Conservation (phyloP, 1,140 invertebrate genomes). For the Anadara kagoshimensis region DNA sequence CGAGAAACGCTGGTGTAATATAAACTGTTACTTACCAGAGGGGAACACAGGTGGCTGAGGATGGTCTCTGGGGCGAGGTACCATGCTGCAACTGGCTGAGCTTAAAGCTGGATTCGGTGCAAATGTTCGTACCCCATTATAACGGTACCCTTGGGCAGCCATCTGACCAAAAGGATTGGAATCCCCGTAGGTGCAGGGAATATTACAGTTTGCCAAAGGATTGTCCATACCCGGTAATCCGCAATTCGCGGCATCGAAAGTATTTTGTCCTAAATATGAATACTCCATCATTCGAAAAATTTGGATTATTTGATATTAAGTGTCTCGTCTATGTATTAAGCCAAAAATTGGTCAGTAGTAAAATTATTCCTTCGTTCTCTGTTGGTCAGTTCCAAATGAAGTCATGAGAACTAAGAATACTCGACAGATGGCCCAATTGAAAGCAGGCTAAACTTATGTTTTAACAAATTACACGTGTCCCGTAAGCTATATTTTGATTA, state of each 20-base stretch:
- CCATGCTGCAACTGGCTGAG: constrained; percentile 66
- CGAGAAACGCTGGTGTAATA: constrained; percentile 57
- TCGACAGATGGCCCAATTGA: constrained; percentile 4
- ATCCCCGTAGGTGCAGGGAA: constrained; percentile 88
- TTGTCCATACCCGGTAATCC: constrained; percentile 79
- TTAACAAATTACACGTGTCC: constrained; percentile 45
- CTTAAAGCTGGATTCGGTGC: constrained; percentile 57
- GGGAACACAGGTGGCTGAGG: constrained; percentile 67
- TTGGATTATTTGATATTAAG: constrained; percentile 8
- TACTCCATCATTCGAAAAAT: constrained; percentile 47
- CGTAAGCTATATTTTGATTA: constrained; percentile 45
- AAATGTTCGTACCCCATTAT: constrained; percentile 67
- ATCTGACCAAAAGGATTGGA: constrained; percentile 90
- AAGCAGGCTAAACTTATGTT: constrained; percentile 39
- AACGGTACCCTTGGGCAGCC: constrained; percentile 77
- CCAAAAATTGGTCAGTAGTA: neutral
- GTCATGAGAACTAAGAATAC: neutral
- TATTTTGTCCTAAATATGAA: constrained; percentile 55
- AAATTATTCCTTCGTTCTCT: neutral
- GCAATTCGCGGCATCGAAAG: constrained; percentile 58
- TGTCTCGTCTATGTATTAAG: neutral
- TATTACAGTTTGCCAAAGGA: constrained; percentile 77
- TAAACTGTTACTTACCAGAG: constrained; percentile 69
- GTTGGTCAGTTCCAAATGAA: constrained; percentile 21
- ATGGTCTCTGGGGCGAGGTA: constrained; percentile 64